These are phyloP conservation scores for Periplaneta americana DNA, from an alignment of 1,140 invertebrate species.

Conservation along the genomic window DNA sequence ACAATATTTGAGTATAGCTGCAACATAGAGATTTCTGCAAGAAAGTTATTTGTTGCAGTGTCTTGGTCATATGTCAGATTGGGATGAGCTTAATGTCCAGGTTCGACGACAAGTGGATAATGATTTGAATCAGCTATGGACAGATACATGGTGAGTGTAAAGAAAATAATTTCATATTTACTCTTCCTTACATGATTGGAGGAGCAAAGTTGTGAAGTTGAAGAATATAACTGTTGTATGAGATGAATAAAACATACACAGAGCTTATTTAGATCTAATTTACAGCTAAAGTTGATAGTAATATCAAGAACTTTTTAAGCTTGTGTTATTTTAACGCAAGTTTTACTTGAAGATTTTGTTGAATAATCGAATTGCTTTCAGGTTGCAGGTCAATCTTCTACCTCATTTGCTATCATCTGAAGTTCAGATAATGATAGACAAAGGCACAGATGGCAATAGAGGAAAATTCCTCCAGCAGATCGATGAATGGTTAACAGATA, in stretches of 20 bases:
- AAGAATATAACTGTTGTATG: no score
- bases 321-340: no score
- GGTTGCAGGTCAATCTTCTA: conserved; percentile 37
- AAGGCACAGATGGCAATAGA: not conserved
- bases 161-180: no score
- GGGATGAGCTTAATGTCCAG: conserved; percentile 31
- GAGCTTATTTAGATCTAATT: no score
- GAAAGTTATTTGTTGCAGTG: conserved; percentile 29
- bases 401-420: conserved; percentile 39
- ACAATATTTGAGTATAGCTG: no score
- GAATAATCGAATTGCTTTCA: not conserved
- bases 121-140: conserved; percentile 36
- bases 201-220: no score
- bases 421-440: conserved; percentile 29
- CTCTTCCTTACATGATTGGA: no score
- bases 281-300: no score
- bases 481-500: conserved; percentile 28
- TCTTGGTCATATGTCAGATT: conserved; percentile 41
- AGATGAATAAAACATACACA: no score
- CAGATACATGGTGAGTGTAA: conserved; percentile 26
- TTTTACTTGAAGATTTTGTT: not conserved
- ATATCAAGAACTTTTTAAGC: no score
- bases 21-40: no score
- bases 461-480: conserved; percentile 22
- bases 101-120: conserved; percentile 20